Evolutionary conservation across 2,113 vertebrate genomes (phyloP).

Genomic region (Mormyrus lacerda): DNA sequence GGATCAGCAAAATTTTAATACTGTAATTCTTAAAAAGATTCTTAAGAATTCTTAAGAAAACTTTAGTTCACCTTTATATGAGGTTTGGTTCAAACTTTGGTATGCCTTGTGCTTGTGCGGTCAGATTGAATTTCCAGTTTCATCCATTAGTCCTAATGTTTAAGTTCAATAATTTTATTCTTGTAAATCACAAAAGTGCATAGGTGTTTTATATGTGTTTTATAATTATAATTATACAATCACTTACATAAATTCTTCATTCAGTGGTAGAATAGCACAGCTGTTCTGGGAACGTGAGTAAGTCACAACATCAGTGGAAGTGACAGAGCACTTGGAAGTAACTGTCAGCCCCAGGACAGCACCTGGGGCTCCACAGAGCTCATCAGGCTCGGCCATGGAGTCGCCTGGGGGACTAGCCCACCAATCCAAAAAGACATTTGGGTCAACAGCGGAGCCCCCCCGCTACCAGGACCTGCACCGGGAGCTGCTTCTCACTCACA

Average conservation of each 20-base stretch:
- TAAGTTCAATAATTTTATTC: background rate
- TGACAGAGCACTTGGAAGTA: background rate
- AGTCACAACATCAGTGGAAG: background rate
- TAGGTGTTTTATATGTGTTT: background rate
- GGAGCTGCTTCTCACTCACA: conserved; percentile 68
- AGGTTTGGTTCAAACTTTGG: no score
- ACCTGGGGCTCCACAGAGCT: background rate
- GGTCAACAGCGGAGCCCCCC: conserved; percentile 39
- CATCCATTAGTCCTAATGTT: background rate
- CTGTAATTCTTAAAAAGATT: background rate
- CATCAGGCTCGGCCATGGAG: background rate
- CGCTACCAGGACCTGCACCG: conserved; percentile 60
- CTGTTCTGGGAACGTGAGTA: background rate
- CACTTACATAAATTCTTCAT: background rate
- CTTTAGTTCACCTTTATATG: no score
- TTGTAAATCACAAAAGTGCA: background rate
- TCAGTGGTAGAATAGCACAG: background rate
- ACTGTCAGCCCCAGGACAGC: background rate
- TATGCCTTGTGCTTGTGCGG: background rate
- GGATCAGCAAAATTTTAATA: background rate
- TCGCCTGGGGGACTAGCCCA: background rate
- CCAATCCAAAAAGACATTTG: background rate
- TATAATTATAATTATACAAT: background rate
- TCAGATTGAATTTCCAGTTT: background rate
- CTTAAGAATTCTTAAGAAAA: background rate